phyloP scores from a whole-genome alignment of 2,797 vertebrate species.

The Sylvia borin region DNA sequence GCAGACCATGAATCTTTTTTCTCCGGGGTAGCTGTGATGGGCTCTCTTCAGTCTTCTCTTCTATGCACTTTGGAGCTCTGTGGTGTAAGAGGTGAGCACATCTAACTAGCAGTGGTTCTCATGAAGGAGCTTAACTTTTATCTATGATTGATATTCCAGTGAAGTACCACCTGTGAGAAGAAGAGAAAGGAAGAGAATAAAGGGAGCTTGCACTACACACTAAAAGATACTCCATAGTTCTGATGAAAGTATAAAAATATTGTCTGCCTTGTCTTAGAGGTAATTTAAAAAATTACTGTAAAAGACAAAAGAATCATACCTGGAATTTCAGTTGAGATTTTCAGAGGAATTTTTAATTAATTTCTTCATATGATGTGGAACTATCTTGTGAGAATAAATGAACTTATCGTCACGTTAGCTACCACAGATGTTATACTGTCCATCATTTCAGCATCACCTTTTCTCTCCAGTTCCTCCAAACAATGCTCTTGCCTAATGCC shows the following conservation, averaged over 20 bases:
- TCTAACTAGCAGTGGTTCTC: neutral
- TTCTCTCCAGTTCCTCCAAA: neutral
- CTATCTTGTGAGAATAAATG: neutral
- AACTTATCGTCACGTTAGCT: neutral
- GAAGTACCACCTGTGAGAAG: neutral
- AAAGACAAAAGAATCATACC: neutral
- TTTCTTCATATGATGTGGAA: neutral
- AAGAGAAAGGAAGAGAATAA: neutral
- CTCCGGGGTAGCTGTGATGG: neutral
- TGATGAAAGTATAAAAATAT: neutral
- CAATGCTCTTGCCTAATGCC: neutral
- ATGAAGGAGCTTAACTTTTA: neutral
- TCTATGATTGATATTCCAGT: neutral
- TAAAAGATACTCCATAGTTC: neutral
- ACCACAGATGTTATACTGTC: fast-evolving
- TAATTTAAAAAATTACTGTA: neutral
- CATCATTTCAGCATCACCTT: neutral
- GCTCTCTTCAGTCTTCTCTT: neutral
- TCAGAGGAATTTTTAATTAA: neutral
- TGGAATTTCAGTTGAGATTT: neutral
- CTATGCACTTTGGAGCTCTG: neutral
- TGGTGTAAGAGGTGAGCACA: neutral
- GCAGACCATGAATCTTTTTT: neutral
- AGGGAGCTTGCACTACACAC: neutral
- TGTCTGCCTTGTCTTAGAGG: neutral